A percentile compares a stretch with the other conserved stretches of the same genome.
Conservation (phyloP, 2,113 vertebrate genomes). For the Lepus americanus region DNA sequence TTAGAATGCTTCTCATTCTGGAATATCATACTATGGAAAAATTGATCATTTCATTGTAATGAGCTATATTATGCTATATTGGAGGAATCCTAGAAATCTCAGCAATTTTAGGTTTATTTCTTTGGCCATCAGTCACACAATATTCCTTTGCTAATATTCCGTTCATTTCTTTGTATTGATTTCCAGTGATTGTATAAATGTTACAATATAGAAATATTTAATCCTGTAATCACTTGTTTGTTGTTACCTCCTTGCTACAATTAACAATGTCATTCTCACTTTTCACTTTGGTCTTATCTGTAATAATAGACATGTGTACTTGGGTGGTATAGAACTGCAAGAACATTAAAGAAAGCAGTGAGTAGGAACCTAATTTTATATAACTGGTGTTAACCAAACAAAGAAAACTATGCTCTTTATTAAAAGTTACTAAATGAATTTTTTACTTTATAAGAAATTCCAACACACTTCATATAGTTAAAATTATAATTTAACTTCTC, state of each 20-base stretch:
- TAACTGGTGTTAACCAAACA: neutral
- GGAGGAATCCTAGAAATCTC: neutral
- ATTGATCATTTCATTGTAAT: neutral
- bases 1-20: neutral
- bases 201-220: neutral
- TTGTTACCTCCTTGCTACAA: neutral
- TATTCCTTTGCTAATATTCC: neutral
- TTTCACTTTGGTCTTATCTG: neutral
- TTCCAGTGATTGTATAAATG: neutral
- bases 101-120: neutral
- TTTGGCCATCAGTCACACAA: conserved; percentile 16
- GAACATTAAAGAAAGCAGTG: neutral
- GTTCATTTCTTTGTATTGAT: neutral
- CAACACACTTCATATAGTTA: neutral
- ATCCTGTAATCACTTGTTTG: neutral
- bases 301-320: neutral
- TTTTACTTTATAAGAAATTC: neutral
- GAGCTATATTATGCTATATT: neutral
- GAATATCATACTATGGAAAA: neutral
- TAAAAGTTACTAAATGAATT: conserved; percentile 13
- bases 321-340: neutral
- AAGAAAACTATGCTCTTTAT: neutral
- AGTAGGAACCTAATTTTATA: neutral
- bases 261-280: neutral
- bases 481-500: neutral